Conservation (phyloP, 2,797 vertebrate genomes). For the Alca torda region DNA sequence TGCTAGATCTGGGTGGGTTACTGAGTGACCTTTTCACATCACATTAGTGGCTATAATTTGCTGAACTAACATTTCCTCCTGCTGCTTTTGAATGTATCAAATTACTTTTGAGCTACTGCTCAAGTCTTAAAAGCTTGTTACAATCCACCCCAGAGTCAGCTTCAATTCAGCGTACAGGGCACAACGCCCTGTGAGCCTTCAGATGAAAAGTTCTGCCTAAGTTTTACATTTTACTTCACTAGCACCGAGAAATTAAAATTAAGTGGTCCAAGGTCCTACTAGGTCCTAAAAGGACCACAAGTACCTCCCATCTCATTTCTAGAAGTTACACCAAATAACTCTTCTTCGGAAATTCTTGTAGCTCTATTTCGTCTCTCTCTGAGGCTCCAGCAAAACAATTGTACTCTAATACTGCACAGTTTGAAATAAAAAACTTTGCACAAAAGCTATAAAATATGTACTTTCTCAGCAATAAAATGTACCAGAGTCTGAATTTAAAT, state of each 20-base stretch:
- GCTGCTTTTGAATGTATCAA: neutral
- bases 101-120: neutral
- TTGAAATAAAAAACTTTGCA: neutral
- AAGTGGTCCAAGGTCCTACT: neutral
- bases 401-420: neutral
- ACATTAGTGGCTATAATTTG: neutral
- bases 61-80: neutral
- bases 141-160: neutral
- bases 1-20: neutral
- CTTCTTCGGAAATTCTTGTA: neutral
- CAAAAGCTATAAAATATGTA: neutral
- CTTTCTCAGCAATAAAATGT: neutral
- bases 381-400: neutral
- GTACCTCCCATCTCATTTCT: neutral
- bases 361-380: neutral
- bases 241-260: neutral
- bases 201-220: neutral
- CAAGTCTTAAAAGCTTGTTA: neutral
- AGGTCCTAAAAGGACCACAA: neutral
- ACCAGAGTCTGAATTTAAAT: neutral
- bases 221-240: neutral
- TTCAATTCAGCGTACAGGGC: neutral
- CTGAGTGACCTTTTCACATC: neutral
- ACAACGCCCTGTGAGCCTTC: fast-evolving
- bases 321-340: neutral